Base-by-base conservation (phyloP, 37 sponge, comb jelly and placozoan genomes). In the Amphimedon queenslandica region DNA sequence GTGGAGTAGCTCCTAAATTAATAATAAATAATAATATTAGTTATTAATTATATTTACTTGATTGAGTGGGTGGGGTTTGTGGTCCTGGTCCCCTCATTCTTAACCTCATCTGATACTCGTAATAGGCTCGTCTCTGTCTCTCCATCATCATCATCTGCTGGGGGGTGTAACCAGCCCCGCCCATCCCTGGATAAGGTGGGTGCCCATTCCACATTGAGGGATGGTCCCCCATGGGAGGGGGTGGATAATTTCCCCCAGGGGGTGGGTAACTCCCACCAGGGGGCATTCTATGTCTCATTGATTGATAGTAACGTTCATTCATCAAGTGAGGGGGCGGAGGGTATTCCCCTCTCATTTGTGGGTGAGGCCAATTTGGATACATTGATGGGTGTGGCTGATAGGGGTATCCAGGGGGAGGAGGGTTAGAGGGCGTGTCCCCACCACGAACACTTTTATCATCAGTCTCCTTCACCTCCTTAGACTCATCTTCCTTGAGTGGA, bases 121-220 rank as follows among this genome's bases (percentile, higher is more conserved):
- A 18, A 47, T 47, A 47, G n/a, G n/a, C n/a, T n/a, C n/a, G 21
- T 33, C 43, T 64, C 29, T 42, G 71, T 4, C 24, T 18, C 24
- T 21, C 69, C 58, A 41, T 42, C 78, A 67, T 60, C 55, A 61
- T 34, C 65, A 35, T 30, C 55, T 70, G 71, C 38, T 4, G 55
- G 71, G 71, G 71, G 2, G 43, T 42, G 11, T 30, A 4, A 51
- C 53, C 55, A 42, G 51, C 27, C 5, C 27, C 47, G 71, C 6
- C 43, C 55, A 42, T 6, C 2, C 5, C 21, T 4, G 35, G 68
- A 30, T 33, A 37, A 66, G 20, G 6, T 31, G 64, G 18, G 72
- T 60, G 27, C 55, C 63, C 38, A 68, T 69, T 40, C 57, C 40
- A 13, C 63, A 58, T 32, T 51, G 1, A 24, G 13, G 8, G 13